Evolutionary conservation across 2,113 vertebrate genomes (phyloP).

Genomic region (Cavia aperea): DNA sequence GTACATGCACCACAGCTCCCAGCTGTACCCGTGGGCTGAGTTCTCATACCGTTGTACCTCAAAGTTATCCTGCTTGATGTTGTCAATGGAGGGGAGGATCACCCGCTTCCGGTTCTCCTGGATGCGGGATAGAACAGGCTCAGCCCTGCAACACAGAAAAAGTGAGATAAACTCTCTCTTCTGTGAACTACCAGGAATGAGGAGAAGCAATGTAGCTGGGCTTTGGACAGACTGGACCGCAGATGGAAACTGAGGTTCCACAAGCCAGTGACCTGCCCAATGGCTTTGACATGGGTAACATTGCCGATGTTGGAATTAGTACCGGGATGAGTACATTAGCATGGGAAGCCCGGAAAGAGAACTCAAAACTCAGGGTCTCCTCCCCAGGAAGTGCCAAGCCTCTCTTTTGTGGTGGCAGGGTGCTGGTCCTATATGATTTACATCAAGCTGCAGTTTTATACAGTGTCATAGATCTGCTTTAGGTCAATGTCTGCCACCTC

Average conservation of each 20-base stretch:
- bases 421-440: background rate
- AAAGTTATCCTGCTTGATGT: slow-evolving; percentile 95
- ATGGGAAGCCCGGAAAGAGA: fast-evolving
- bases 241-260: background rate
- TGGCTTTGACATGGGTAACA: fast-evolving
- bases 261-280: fast-evolving
- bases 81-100: slow-evolving; percentile 95
- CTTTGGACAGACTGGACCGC: background rate
- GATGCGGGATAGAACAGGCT: slow-evolving; percentile 92
- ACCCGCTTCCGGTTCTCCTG: slow-evolving; percentile 90
- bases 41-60: slow-evolving; percentile 97
- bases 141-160: slow-evolving; percentile 81
- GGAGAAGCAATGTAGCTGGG: background rate
- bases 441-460: background rate
- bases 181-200: background rate
- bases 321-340: fast-evolving
- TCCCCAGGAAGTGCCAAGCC: background rate
- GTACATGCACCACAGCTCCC: slow-evolving; percentile 99
- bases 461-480: background rate
- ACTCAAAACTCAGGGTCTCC: background rate
- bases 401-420: background rate
- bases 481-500: background rate
- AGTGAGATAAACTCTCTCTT: background rate
- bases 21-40: slow-evolving; percentile 94
- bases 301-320: fast-evolving